Conservation (phyloP, 1,140 invertebrate genomes). For the Eumaeus atala region DNA sequence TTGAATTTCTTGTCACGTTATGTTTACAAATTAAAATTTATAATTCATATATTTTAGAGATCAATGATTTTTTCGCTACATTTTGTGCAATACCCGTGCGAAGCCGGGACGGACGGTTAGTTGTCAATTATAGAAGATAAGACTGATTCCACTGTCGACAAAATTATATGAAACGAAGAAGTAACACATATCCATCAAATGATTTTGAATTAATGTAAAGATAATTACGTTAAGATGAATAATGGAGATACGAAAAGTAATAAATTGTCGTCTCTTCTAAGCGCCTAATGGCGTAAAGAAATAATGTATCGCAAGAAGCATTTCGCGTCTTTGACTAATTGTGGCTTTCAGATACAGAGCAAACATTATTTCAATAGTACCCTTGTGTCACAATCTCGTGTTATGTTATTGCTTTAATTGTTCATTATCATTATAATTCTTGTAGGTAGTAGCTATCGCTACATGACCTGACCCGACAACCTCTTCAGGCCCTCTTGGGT, state of each 20-base stretch:
- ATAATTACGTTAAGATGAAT: background rate
- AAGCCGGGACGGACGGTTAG: no score
- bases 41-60: no score
- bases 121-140: no score
- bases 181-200: background rate
- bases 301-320: background rate
- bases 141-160: background rate
- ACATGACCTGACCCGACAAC: no score
- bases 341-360: conserved; percentile 1
- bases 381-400: background rate
- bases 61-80: no score
- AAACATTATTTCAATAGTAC: conserved; percentile 1
- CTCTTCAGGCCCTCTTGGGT: no score
- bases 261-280: conserved; percentile 2
- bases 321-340: background rate
- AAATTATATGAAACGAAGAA: background rate
- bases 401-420: no score
- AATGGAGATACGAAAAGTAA: conserved; percentile 7
- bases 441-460: no score
- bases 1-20: no score
- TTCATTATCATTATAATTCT: no score
- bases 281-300: conserved; percentile 3
- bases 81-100: no score
- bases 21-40: background rate
- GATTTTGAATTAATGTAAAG: background rate